Evolutionary conservation across 2,888 invertebrate species (phyloP).

Genomic region (Dioctria rufipes): DNA sequence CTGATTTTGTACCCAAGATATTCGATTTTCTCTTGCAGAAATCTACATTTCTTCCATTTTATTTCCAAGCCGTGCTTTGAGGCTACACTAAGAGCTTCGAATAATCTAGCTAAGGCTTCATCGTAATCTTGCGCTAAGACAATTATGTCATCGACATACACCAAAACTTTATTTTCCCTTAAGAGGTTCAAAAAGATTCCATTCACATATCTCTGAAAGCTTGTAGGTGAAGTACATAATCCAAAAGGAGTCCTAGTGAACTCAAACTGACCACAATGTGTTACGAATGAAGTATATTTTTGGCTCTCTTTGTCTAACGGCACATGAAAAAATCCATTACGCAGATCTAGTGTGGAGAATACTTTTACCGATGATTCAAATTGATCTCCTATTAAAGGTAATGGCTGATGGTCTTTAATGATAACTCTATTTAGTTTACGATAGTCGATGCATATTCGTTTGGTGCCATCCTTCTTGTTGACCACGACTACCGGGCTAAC

Average conservation of each 20-base stretch:
- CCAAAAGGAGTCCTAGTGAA: no score
- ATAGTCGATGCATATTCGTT: neutral
- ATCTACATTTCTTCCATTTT: no score
- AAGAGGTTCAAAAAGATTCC: neutral
- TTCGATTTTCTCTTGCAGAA: no score
- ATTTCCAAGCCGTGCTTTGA: no score
- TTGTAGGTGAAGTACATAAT: neutral
- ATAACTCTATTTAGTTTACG: neutral
- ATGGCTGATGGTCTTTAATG: neutral
- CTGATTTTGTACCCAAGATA: no score
- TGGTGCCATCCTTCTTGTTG: neutral
- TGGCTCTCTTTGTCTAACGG: neutral
- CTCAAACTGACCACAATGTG: neutral
- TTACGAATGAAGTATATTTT: neutral
- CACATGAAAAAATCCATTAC: neutral
- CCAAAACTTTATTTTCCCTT: neutral
- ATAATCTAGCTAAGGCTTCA: no score
- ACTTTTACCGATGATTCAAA: no score
- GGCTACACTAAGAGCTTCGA: no score
- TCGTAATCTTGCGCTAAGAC: no score
- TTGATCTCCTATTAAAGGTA: neutral
- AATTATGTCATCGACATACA: slow-evolving; percentile 1
- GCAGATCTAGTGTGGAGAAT: neutral
- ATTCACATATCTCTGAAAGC: neutral
- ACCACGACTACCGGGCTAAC: no score